A percentile compares a stretch with the other conserved stretches of the same genome.
phyloP scores from a whole-genome alignment of 2,888 invertebrate species.

The Mythimna pallens region DNA sequence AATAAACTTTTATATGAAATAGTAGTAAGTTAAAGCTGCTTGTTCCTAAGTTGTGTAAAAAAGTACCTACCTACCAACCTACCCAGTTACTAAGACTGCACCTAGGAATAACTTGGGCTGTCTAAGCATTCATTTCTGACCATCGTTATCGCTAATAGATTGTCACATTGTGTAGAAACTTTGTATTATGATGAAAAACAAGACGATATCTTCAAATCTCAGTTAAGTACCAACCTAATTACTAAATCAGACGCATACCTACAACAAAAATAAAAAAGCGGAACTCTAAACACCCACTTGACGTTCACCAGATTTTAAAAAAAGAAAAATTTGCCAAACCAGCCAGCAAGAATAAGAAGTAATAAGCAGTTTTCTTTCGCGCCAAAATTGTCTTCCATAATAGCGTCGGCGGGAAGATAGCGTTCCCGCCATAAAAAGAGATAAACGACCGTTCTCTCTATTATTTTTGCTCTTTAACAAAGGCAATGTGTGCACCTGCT shows the following conservation, averaged over 20 bases:
- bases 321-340: conserved; percentile 76
- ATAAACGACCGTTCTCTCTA: conserved; percentile 91
- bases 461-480: conserved; percentile 91
- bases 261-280: conserved; percentile 43
- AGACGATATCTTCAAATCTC: not conserved
- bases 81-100: not conserved
- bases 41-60: not conserved
- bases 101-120: not conserved
- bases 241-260: conserved; percentile 35
- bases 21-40: not conserved
- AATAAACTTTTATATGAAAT: too few relatives aligned
- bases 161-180: not conserved
- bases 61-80: not conserved
- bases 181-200: not conserved
- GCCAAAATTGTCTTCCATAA: conserved; percentile 91
- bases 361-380: conserved; percentile 91
- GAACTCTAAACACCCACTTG: conserved; percentile 57
- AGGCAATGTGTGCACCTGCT: conserved; percentile 88
- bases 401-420: conserved; percentile 89
- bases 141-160: not conserved
- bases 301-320: conserved; percentile 54
- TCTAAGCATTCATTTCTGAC: not conserved
- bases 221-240: conserved; percentile 34
- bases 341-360: conserved; percentile 87
- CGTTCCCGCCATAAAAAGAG: conserved; percentile 89